Evolutionary conservation across 1,140 invertebrate species (phyloP).

Genomic region (Diploscapter pachys): DNA sequence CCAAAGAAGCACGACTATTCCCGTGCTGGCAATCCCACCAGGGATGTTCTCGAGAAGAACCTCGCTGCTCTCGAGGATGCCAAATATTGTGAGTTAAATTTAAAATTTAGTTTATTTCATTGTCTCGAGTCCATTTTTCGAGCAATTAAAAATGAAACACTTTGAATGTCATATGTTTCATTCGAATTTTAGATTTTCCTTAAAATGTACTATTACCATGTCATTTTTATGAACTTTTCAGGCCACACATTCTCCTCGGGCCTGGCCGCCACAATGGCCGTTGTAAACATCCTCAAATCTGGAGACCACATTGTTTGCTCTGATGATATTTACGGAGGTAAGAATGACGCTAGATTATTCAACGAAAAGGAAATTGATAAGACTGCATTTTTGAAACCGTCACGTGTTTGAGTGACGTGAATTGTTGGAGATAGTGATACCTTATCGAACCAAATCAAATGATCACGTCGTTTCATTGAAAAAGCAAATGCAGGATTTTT

Average conservation of each 20-base stretch:
- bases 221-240: conserved; percentile 40
- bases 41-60: conserved; percentile 81
- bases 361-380: no score
- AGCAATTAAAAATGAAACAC: no score
- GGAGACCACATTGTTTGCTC: conserved; percentile 87
- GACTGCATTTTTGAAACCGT: no score
- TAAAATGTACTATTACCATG: background rate
- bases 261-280: conserved; percentile 75
- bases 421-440: no score
- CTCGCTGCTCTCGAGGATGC: conserved; percentile 84
- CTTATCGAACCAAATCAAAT: no score
- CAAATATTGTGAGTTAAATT: conserved; percentile 69
- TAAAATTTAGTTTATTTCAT: conserved; percentile 17
- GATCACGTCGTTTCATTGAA: no score
- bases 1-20: conserved; percentile 83
- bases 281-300: conserved; percentile 72
- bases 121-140: background rate
- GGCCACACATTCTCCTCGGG: conserved; percentile 82
- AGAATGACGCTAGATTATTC: no score
- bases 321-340: conserved; percentile 88
- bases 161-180: no score
- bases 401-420: no score
- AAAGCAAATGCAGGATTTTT: no score
- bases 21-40: conserved; percentile 87
- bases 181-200: no score